Percentiles rank a stretch among this genome's conserved stretches.
phyloP scores from a whole-genome alignment of 1,140 invertebrate genomes.

The Heliconius nattereri region DNA sequence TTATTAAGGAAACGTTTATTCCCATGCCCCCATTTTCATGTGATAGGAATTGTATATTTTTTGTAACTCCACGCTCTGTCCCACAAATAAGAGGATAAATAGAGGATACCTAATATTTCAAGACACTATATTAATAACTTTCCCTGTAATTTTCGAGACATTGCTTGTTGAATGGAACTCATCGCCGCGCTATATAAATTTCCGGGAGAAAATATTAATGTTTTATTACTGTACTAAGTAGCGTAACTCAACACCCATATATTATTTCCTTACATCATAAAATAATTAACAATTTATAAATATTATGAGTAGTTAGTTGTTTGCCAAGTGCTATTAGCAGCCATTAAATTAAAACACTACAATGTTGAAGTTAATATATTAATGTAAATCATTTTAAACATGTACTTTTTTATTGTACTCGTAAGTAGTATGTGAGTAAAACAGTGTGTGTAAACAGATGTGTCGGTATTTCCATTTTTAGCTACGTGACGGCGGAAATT shows the following conservation, averaged over 20 bases:
- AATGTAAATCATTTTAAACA: constrained; percentile 47
- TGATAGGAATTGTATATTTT: too few species aligned
- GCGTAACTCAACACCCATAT: background rate
- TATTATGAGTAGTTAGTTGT: background rate
- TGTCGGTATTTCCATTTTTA: constrained; percentile 41
- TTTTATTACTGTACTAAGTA: background rate
- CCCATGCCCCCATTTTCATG: too few species aligned
- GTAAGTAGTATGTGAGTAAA: constrained; percentile 40
- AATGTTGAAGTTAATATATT: constrained; percentile 50
- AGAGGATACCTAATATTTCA: too few species aligned
- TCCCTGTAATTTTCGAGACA: too few species aligned
- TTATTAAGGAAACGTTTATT: too few species aligned
- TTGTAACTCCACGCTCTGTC: too few species aligned
- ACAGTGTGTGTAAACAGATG: constrained; percentile 40
- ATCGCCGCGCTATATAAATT: background rate
- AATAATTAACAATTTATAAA: constrained; percentile 1
- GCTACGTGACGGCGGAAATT: background rate
- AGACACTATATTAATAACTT: too few species aligned
- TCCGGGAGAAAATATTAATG: background rate
- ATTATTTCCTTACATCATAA: constrained; percentile 5
- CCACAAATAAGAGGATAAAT: too few species aligned
- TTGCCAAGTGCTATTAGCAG: constrained; percentile 45
- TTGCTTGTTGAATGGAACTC: background rate
- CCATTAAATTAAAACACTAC: constrained; percentile 51
- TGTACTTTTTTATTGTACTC: constrained; percentile 42